Evolutionary conservation across 2,888 invertebrate species (phyloP).

Genomic region (Rhyacophila evoluta): DNA sequence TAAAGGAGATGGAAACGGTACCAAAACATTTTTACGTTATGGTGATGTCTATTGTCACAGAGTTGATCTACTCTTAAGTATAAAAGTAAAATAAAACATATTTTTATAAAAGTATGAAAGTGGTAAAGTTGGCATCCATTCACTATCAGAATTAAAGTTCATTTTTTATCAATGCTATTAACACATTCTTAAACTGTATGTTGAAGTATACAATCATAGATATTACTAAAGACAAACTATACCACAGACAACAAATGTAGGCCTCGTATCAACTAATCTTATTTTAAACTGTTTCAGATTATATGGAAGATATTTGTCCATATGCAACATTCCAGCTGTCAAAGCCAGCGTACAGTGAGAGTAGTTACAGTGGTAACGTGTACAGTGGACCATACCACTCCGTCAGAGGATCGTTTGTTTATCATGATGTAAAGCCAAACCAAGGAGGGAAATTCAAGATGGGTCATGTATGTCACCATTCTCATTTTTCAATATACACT

Average conservation of each 20-base stretch:
- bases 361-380: slow-evolving; percentile 90
- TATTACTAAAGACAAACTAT: too few species aligned
- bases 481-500: too few species aligned
- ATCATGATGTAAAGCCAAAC: slow-evolving; percentile 86
- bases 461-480: slow-evolving; percentile 76
- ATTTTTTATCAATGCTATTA: too few species aligned
- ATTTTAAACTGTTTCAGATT: slow-evolving; percentile 71
- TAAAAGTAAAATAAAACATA: too few species aligned
- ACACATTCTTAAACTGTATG: too few species aligned
- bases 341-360: slow-evolving; percentile 88
- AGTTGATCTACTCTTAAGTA: too few species aligned
- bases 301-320: slow-evolving; percentile 93
- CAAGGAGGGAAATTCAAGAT: slow-evolving; percentile 82
- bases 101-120: too few species aligned
- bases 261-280: too few species aligned
- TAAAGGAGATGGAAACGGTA: slow-evolving; percentile 65
- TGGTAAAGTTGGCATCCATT: slow-evolving; percentile 63
- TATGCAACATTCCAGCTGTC: slow-evolving; percentile 93
- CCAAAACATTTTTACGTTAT: background rate
- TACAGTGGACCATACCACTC: slow-evolving; percentile 90
- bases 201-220: too few species aligned
- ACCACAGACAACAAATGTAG: background rate
- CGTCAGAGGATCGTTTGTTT: slow-evolving; percentile 87
- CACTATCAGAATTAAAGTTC: background rate
- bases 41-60: background rate